Evolutionary conservation across 2,888 invertebrate genomes (phyloP), one percentile per base, ranked within the genome.

Genomic region (Noctua fimbriata): DNA sequence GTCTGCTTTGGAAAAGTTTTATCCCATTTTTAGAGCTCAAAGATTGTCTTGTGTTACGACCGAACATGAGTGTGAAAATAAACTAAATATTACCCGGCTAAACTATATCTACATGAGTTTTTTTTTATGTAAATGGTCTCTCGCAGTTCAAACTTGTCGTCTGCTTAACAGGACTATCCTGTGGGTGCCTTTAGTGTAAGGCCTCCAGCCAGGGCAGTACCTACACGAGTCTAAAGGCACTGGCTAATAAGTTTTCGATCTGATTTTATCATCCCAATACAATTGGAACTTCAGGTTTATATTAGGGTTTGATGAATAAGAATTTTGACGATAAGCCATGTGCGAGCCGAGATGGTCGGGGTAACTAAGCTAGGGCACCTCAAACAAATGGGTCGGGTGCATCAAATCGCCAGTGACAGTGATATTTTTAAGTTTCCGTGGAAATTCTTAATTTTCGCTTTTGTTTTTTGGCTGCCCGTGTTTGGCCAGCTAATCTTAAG

Each of bases 1-100:
- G 7, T 36, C 2, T 44, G 21, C 14, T n/a, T 65, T 3, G 1
- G 36, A 47, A 60, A n/a, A 9, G 21, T 72, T 6, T 21, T 18
- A 60, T 36, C 81, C 60, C 82, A 80, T 73, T 55, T 3, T 55
- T 12, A 76, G 12, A 16, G 14, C 32, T 7, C 6, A 60, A 49
- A 32, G 24, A 80, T 44, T 52, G 14, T 36, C 21, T 63, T 63
- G 10, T 65, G 5, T 65, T 65, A 32, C 10, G 4, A 3, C 63
- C 10, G 10, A 65, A 65, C 0, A 32, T 65, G 32, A 1, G 32
- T 12, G 63, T 32, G 32, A 65, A 65, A 65, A 36, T 65, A 65
- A 65, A 36, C 63, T 21, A 21, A 63, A 32, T 63, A 63, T 63
- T 32, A 32, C 18, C 32, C 32, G 32, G 18, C 18, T 63, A 9